Percentiles rank a stretch among this genome's conserved stretches.
Evolutionary conservation across 2,888 invertebrate genomes (phyloP).

Genomic region (Sphecodes monilicornis): DNA sequence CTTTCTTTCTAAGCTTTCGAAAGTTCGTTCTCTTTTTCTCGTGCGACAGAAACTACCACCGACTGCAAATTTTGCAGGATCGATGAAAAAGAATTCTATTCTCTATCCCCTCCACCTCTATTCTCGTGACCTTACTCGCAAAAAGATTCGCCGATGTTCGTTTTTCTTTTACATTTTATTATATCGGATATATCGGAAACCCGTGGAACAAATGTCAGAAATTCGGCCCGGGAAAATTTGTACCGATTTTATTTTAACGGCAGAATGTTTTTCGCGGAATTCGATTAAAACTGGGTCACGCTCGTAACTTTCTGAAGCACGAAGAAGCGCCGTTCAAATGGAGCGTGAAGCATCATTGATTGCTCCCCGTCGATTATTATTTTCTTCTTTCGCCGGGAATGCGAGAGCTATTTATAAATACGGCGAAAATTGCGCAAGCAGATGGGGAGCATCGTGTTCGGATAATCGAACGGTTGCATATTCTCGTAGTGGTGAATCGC

Average conservation of each 20-base stretch:
- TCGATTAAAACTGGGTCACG: slow-evolving; percentile 40
- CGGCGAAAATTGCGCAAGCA: not conserved
- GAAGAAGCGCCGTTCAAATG: slow-evolving; percentile 29
- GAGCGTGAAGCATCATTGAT: slow-evolving; percentile 44
- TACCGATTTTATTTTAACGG: slow-evolving; percentile 45
- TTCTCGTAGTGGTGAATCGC: not conserved
- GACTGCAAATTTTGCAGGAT: slow-evolving; percentile 55
- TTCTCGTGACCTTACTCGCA: not conserved
- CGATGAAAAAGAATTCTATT: slow-evolving; percentile 47
- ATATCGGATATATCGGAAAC: slow-evolving; percentile 29
- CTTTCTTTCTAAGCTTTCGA: not conserved
- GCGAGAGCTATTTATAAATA: slow-evolving; percentile 33
- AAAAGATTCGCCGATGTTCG: not conserved
- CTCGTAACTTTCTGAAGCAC: slow-evolving; percentile 51
- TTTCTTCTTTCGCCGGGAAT: slow-evolving; percentile 17
- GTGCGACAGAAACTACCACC: slow-evolving; percentile 38
- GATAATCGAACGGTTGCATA: not conserved
- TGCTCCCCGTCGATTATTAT: slow-evolving; percentile 48
- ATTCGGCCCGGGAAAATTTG: slow-evolving; percentile 36
- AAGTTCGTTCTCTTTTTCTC: slow-evolving; percentile 31
- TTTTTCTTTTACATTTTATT: not conserved
- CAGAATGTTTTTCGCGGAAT: slow-evolving; percentile 46
- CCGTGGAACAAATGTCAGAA: slow-evolving; percentile 42
- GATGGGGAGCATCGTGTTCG: not conserved
- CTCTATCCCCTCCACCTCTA: not conserved